Evolutionary conservation across 92 coral and sea anemone species (phyloP), one percentile per base, ranked within the genome.

Genomic region (Isaurus tuberculatus): DNA sequence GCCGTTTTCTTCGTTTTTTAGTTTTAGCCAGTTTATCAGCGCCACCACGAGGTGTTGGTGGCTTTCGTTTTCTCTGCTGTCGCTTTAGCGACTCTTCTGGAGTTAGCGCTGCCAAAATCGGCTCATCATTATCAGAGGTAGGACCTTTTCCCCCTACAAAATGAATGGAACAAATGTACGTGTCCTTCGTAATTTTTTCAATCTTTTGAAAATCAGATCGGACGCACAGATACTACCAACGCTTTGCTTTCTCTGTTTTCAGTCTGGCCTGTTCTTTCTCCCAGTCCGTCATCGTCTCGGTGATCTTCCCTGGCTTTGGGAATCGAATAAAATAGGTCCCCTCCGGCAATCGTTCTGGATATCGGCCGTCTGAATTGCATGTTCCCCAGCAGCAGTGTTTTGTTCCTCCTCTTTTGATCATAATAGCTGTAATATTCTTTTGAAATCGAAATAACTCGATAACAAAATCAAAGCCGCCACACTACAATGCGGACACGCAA

Each of bases 31-130:
- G 17, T 36, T 68, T 29, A 36, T 33, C 48, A 17, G 73, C 23
- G 37, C 40, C 79, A 73, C 79, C 79, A n/a, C 79, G 40, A 26
- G 34, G 63, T 73, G 61, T 73, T 73, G 79, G 79, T 49, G 64
- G 73, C 40, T 73, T 73, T 49, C 64, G 9, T 51, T 49, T 73
- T 23, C 79, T 46, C 26, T 73, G 42, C 64, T 51, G 64, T 49
- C 79, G 14, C 79, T 49, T 29, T 15, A 33, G 49, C 49, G 79
- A 72, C 63, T 72, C 79, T 15, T 72, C 63, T 49, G 58, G 58
- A 3, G 79, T 46, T 72, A 43, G 37, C 60, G 79, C 46, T 26
- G 79, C 79, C 79, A 44, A 46, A 72, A 72, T 30, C 63, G 79
- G 61, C 57, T 72, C 63, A 11, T 15, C 44, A 8, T 34, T 34